Conservation (phyloP, 2,888 invertebrate genomes). For the Aquatica leii region DNA sequence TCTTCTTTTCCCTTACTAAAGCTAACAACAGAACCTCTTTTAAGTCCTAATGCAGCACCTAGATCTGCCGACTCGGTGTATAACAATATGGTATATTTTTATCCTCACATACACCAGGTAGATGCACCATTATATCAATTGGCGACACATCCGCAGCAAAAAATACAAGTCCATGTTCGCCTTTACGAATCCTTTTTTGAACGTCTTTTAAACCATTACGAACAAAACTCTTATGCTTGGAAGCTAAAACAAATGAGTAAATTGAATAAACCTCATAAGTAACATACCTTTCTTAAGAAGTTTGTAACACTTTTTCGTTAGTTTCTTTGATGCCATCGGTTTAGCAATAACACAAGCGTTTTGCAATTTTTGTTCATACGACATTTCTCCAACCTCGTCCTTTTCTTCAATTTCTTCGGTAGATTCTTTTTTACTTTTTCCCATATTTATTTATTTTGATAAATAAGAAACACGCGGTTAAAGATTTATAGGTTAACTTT, state of each 20-base stretch:
- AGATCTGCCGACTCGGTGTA: slow-evolving; percentile 90
- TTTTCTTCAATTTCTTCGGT: slow-evolving; percentile 61
- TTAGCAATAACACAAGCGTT: slow-evolving; percentile 81
- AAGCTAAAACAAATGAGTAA: slow-evolving; percentile 62
- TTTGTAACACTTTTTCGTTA: slow-evolving; percentile 92
- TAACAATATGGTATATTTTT: slow-evolving; percentile 91
- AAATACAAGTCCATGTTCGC: slow-evolving; percentile 89
- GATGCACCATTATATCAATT: slow-evolving; percentile 95
- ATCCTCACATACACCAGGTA: slow-evolving; percentile 96
- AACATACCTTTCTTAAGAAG: slow-evolving; percentile 81
- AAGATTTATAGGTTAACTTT: no score
- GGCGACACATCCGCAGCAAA: slow-evolving; percentile 97
- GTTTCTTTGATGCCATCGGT: slow-evolving; percentile 90
- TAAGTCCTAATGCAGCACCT: slow-evolving; percentile 89
- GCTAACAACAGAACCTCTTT: slow-evolving; percentile 89
- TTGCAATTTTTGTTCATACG: slow-evolving; percentile 81
- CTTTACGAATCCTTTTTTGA: slow-evolving; percentile 88
- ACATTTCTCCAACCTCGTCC: slow-evolving; percentile 65
- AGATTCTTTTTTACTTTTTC: slow-evolving; percentile 65
- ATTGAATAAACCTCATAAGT: slow-evolving; percentile 1
- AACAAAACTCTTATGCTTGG: slow-evolving; percentile 80
- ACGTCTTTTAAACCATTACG: slow-evolving; percentile 93
- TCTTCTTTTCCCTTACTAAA: slow-evolving; percentile 84
- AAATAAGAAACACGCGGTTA: no score
- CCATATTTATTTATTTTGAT: no score